Evolutionary conservation across 2,113 vertebrate species (phyloP), one percentile per base, ranked within the genome.

Genomic region (Heterotis niloticus): DNA sequence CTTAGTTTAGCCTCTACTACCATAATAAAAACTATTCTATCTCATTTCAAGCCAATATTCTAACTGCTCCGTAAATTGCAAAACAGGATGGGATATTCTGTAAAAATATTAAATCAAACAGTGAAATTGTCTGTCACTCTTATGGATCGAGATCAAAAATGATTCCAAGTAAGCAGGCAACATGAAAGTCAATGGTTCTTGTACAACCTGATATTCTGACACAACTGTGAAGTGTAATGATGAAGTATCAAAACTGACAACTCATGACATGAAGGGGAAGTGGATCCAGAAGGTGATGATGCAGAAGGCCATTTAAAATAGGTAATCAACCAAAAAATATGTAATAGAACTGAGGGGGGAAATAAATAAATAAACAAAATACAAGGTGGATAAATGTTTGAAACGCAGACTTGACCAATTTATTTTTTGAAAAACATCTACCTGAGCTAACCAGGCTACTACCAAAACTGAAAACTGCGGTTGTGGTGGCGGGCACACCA

Each of bases 401-500:
- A 78, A 62, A 70, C 56, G 56, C 56, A 70, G 67, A 78, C 77
- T 79, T 79, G 56, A 78, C 66, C 78, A 65, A 76, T 80, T 64
- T 24, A 80, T 80, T 78, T 84, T 87, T 85, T 81, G 80, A 80
- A 89, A 88, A 24, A 85, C 91, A 91, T 95, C 95, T 98, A 98
- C 96, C 96, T 98, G 97, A 94, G 83, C 94, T 96, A 89, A 94
- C 92, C 94, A 98, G 93, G 93, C 92, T 96, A 95, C 95, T 99
- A 94, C 95, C 96, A 94, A 98, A 97, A 97, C 92, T 97, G 95
- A 98, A 98, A 75, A 95, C 93, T 78, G 94, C 93, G 88, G 94
- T 93, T 86, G 95, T 93, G 86, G 95, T 96, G 87, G 95, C 92
- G 83, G 95, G 92, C 88, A 97, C 94, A 94, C 96, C 95, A 89